Conservation (phyloP, 1,140 invertebrate genomes). For the Drosophila baimaii region DNA sequence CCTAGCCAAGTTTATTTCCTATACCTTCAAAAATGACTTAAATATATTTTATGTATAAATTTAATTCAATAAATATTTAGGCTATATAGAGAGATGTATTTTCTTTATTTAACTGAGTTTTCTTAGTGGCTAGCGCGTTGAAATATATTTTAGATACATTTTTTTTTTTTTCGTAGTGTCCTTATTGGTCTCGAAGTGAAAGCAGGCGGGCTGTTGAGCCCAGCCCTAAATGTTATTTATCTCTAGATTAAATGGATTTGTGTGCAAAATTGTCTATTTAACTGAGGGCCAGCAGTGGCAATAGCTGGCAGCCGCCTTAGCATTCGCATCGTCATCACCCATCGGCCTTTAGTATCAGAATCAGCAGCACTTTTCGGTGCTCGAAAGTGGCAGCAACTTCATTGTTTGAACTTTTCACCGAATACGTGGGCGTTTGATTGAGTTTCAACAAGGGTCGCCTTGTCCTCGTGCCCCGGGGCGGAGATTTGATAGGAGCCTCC, state of each 20-base stretch:
- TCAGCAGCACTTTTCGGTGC: constrained; percentile 35
- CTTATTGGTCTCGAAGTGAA: constrained; percentile 17
- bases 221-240: constrained; percentile 76
- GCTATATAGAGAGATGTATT: background rate
- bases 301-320: constrained; percentile 16
- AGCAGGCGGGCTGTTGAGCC: constrained; percentile 17
- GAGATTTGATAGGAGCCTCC: constrained; percentile 18
- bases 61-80: background rate
- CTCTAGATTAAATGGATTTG: constrained; percentile 82
- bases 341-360: constrained; percentile 31
- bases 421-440: constrained; percentile 72
- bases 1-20: no score
- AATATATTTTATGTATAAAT: background rate
- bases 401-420: constrained; percentile 78
- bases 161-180: constrained; percentile 19
- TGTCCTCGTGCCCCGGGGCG: constrained; percentile 19
- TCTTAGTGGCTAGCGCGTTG: background rate
- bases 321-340: constrained; percentile 56
- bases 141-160: background rate
- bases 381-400: constrained; percentile 56
- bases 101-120: background rate
- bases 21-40: no score
- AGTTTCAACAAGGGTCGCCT: constrained; percentile 55
- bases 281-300: constrained; percentile 17
- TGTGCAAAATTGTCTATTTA: constrained; percentile 83